Evolutionary conservation across 2,888 invertebrate species (phyloP), one percentile per base, ranked within the genome.

Genomic region (Leucoma salicis): DNA sequence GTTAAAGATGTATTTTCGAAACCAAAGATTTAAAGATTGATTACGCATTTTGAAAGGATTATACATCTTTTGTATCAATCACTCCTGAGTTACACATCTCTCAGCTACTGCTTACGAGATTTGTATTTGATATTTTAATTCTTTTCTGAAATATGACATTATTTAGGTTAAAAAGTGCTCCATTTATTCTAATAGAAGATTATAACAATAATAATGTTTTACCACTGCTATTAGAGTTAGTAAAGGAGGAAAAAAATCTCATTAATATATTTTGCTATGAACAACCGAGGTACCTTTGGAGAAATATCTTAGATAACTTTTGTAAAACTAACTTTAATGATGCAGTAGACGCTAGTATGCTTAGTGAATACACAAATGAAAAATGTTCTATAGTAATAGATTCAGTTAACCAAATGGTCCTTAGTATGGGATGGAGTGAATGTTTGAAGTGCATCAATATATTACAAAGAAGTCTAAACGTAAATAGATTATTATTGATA

Each of bases 331-430:
- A 56, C 25, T 82, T 63, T 48, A 66, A 74, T 34, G 67, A 76
- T 42, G 70, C 78, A 41, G 70, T 71, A 21, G 46, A 60, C 45
- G 25, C 45, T 8, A 61, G 74, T 2, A 48, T 46, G 14, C 66
- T 60, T 27, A 53, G 53, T 11, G 59, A 65, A 39, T 70, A 67
- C 25, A 53, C 49, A 10, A 66, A 42, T 37, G 55, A 52, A 18
- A 78, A 78, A 57, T 66, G 69, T 49, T 65, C 74, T 8, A 49
- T 86, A 14, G 53, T 89, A 32, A 74, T 90, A 39, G 84, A 87
- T 58, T 90, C 90, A 6, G 53, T 89, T 6, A 86, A 82, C 51
- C 86, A 88, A 75, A 82, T 90, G 82, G 69, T 70, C 16, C 53
- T 86, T 33, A 52, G 57, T 35, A 55, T 84, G 50, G 82, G 84